Conservation (phyloP, 2,113 vertebrate species). For the Anser cygnoides region DNA sequence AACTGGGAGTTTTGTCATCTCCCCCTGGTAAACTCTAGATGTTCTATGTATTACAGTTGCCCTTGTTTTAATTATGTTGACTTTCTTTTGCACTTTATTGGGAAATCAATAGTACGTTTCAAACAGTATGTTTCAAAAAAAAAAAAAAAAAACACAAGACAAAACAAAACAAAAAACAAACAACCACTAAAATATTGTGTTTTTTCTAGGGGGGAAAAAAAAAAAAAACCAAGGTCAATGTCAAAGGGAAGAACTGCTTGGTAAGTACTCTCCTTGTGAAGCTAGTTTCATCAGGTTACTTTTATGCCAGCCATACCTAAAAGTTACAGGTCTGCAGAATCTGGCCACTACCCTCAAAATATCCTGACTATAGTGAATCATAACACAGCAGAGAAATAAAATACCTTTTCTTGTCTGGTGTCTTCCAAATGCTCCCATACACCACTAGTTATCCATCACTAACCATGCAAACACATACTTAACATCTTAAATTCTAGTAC, state of each 20-base stretch:
- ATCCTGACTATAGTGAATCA: not conserved
- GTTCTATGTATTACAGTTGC: not conserved
- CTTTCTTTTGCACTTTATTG: not conserved
- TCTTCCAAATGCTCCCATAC: not conserved
- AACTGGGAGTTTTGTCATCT: not conserved
- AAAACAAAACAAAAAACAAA: not conserved
- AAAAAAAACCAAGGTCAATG: not conserved
- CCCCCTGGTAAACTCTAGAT: not conserved
- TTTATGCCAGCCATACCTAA: not conserved
- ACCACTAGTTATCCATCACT: not conserved
- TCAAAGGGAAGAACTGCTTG: not conserved
- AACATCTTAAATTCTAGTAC: not conserved
- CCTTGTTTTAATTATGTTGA: not conserved
- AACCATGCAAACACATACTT: not conserved
- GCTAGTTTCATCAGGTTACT: not conserved
- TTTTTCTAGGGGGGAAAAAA: not conserved
- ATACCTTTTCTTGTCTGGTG: not conserved
- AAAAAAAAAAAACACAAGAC: not conserved
- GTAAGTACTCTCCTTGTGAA: not conserved
- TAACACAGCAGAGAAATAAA: not conserved
- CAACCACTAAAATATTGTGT: not conserved
- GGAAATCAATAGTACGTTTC: not conserved
- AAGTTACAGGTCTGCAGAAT: not conserved
- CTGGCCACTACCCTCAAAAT: not conserved
- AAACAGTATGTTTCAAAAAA: not conserved